Evolutionary conservation across 1,140 invertebrate species (phyloP), one percentile per base, ranked within the genome.

Genomic region (Idris sp.): DNA sequence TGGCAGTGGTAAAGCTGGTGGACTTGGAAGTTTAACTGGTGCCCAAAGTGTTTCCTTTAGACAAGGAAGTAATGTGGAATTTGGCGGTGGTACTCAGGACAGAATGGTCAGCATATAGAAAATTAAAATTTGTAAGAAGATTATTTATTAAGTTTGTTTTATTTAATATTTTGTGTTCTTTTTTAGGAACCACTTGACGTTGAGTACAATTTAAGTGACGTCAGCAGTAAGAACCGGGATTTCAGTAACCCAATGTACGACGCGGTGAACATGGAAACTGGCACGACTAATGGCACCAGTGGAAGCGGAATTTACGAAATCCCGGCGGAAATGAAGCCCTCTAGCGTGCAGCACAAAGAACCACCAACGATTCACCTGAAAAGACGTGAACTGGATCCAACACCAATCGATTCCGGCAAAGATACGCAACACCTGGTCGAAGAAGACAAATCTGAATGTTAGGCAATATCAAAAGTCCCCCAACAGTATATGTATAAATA

Each of bases 161-260:
- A n/a, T n/a, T n/a, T n/a, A n/a, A n/a, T n/a, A n/a, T n/a, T n/a
- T n/a, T n/a, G 8, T 36, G 8, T 18, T 4, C 18, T 40, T 36
- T 15, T 48, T 11, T 15, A 91, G 89, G 89, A 91, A 74, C 89
- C 90, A 0, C 79, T 92, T 67, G 93, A 96, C 79, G 92, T 92
- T 18, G 93, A 94, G 30, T 95, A 95, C 83, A 92, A 91, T 76
- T 85, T 95, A 43, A 90, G 91, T 33, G 92, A 94, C 38, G 89
- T 93, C 19, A 89, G 90, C 65, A 88, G 87, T 61, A 95, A 95
- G 83, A 93, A 92, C 43, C 90, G 96, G 44, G 96, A 98, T 86
- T 98, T 98, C 87, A 94, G 93, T 79, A 98, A 98, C 88, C 97
- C 97, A 6, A 97, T 98, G 95, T 98, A 97, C 84, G 96, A 98